Evolutionary conservation across 2,797 vertebrate species (phyloP), one percentile per base, ranked within the genome.

Genomic region (Sternotherus odoratus): DNA sequence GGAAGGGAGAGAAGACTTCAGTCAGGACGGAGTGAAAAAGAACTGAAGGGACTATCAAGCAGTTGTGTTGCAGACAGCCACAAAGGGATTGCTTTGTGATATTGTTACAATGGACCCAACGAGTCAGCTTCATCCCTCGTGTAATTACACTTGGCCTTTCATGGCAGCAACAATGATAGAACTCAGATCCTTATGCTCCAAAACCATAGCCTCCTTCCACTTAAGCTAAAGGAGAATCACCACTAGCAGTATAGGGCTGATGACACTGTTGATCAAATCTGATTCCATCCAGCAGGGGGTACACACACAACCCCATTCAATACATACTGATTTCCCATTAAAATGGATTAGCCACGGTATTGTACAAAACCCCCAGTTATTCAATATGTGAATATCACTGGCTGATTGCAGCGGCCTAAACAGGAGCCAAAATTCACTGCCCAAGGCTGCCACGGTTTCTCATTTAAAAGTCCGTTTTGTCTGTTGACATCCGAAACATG

Each of bases 341-440:
- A 89, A 85, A 88, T 89, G 43, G 91, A 92, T 94, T 93, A 95
- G 87, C 84, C 88, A 75, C 33, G 90, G 84, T 94, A 46, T 8
- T 75, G 26, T 93, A 78, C 91, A 43, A 92, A 50, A 78, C 77
- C 51, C 87, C 26, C 78, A 93, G 91, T 93, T 87, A 53, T 89
- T 91, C 81, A 39, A 60, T 89, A 57, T 79, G 93, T 77, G 87
- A 8, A 79, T 3, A 5, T 82, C 21, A 1, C 60, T 84, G 72
- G 33, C 48, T 90, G 92, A 66, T 24, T 39, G 50, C 39, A 89
- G 30, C n/a, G 48, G 30, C 66, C 46, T 43, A 26, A 51, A 79
- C 56, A 8, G 24, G 16, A 93, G 84, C 49, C 75, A 94, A 89
- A 90, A 84, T 12, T 23, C 46, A 53, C 63, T 56, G 23, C 86